phyloP scores from a whole-genome alignment of 2,888 invertebrate genomes.

The Heliconius charithonia region DNA sequence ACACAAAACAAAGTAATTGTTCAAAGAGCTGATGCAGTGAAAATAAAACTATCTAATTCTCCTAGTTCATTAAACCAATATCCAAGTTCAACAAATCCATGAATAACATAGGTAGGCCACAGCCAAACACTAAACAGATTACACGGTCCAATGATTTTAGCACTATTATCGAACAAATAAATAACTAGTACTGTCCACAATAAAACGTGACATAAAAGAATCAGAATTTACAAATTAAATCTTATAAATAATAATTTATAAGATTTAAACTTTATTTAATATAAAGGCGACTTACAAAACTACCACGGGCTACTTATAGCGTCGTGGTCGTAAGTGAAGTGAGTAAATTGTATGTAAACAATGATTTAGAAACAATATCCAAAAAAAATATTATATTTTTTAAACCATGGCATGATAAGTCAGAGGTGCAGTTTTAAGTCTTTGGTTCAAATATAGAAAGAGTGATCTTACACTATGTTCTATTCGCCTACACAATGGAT shows the following conservation, averaged over 20 bases:
- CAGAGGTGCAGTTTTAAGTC: not conserved
- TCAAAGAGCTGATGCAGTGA: not conserved
- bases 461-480: not conserved
- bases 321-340: no score
- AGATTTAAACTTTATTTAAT: not conserved
- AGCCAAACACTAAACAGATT: constrained; percentile 10
- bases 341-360: no score
- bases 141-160: constrained; percentile 17
- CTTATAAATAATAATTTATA: not conserved
- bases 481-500: not conserved
- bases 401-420: not conserved
- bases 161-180: constrained; percentile 18
- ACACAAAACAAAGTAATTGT: not conserved
- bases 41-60: not conserved
- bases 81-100: not conserved
- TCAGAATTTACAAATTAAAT: not conserved
- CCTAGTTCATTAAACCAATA: not conserved
- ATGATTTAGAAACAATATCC: not conserved
- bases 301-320: no score
- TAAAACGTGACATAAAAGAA: not conserved
- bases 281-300: not conserved
- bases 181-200: not conserved
- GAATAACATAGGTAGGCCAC: constrained; percentile 1
- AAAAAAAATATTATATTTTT: not conserved
- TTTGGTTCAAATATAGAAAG: not conserved